Base-by-base conservation (phyloP, 2,113 vertebrate species). In the Dryoscopus gambensis region DNA sequence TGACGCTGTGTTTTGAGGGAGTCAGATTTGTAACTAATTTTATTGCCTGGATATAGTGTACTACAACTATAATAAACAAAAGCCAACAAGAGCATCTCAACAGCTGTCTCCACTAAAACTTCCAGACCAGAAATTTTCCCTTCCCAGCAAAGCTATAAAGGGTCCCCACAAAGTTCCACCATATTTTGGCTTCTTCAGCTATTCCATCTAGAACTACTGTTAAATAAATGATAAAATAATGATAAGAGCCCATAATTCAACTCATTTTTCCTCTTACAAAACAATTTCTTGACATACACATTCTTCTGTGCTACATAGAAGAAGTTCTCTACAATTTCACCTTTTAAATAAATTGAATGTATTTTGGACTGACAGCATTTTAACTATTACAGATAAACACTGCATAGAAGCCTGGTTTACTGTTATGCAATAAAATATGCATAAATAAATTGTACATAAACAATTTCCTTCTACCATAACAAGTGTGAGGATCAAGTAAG, bases 371-470 rank as follows among this genome's bases (percentile, higher is more conserved):
- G 71, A 59, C 37, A 85, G 46, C 20, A 81, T 90, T 91, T 83
- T 70, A 85, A 35, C 24, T 18, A 24, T 80, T 71, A 88, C 13
- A 65, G 65, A 96, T 63, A 67, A 93, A 92, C 64, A 59, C 22
- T 71, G 35, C 30, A 47, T 63, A 49, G 59, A 94, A 92, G 52
- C 60, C 69, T 93, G 92, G 86, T 89, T 88, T 94, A 74, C 73
- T 86, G 53, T 96, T 92, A 89, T 33, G 75, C 63, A 94, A 86
- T 70, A 86, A 96, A 94, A 92, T n/a, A 53, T 6, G 81, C 27
- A 74, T 59, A 70, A 88, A 56, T 22, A 89, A 81, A 80, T 65
- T 49, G 53, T 4, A 81, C 28, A 80, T 56, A 80, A 88, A 53
- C 35, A 68, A 59, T 78, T 71, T 84, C 65, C 46, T 84, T 91